A percentile compares a stretch with the other conserved stretches of the same genome.
Conservation (phyloP, 37 sponge, comb jelly and placozoan species). For the Cliona cf. orientalis region DNA sequence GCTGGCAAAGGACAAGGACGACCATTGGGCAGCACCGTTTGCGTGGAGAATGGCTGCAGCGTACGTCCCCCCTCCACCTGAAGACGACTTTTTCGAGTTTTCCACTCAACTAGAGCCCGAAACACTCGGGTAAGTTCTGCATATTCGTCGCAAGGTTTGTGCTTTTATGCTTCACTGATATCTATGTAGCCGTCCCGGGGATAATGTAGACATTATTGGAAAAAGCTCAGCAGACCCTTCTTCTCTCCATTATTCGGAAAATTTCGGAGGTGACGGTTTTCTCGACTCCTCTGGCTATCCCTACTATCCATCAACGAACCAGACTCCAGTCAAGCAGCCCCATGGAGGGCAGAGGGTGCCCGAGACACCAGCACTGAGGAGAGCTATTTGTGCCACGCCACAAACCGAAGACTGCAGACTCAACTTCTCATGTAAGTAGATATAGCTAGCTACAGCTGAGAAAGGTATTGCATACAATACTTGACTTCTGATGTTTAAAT, state of each 20-base stretch:
- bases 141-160: neutral
- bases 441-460: too few relatives aligned
- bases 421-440: conserved; percentile 60
- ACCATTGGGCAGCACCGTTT: neutral
- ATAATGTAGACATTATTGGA: neutral
- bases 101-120: conserved; percentile 27
- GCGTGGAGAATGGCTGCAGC: conserved; percentile 35
- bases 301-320: neutral
- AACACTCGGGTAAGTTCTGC: neutral
- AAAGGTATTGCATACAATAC: too few relatives aligned
- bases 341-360: conserved; percentile 52
- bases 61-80: conserved; percentile 65
- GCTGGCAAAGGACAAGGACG: too few relatives aligned
- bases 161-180: neutral
- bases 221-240: neutral
- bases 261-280: conserved; percentile 51
- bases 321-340: neutral
- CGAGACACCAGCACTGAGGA: conserved; percentile 49
- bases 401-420: conserved; percentile 43
- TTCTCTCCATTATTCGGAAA: neutral
- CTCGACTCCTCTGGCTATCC: neutral
- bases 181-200: neutral
- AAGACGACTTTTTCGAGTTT: conserved; percentile 44
- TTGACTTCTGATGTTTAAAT: too few relatives aligned
- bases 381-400: neutral